phyloP scores from a whole-genome alignment of 2,113 vertebrate species.

The Hippoglossus stenolepis region DNA sequence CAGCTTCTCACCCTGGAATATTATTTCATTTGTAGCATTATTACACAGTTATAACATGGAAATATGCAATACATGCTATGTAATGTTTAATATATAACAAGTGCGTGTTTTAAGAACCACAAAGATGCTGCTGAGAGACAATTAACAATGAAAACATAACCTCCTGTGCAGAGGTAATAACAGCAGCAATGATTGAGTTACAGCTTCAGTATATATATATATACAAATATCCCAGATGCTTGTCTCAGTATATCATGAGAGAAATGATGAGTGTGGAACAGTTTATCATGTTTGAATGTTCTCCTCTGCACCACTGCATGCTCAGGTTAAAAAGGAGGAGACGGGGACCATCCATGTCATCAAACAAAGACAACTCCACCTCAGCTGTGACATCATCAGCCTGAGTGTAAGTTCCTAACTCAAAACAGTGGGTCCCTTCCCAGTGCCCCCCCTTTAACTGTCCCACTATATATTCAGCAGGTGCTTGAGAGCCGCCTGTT shows the following conservation, averaged over 20 bases:
- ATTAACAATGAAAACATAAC: neutral
- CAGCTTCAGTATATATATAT: neutral
- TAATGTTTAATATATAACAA: too few relatives aligned
- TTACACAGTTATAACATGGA: too few relatives aligned
- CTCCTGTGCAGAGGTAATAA: neutral
- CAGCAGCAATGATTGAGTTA: too few relatives aligned
- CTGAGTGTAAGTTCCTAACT: conserved; percentile 88
- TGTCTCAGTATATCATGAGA: neutral
- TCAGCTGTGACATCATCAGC: conserved; percentile 96
- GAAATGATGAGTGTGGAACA: neutral
- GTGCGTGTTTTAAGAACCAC: too few relatives aligned
- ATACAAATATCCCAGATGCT: neutral
- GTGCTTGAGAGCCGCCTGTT: neutral
- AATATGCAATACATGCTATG: too few relatives aligned
- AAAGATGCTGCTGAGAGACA: too few relatives aligned
- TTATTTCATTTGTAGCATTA: too few relatives aligned
- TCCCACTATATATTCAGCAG: neutral
- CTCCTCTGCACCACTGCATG: neutral
- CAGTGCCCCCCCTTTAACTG: neutral
- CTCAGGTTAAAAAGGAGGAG: conserved; percentile 95
- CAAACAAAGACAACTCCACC: conserved; percentile 94
- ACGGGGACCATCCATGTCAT: conserved; percentile 95
- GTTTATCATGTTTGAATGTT: neutral
- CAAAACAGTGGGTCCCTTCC: neutral
- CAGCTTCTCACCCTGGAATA: too few relatives aligned